These are phyloP conservation scores for Clarias gariepinus DNA, from an alignment of 2,113 vertebrate species.

Conservation along the genomic window DNA sequence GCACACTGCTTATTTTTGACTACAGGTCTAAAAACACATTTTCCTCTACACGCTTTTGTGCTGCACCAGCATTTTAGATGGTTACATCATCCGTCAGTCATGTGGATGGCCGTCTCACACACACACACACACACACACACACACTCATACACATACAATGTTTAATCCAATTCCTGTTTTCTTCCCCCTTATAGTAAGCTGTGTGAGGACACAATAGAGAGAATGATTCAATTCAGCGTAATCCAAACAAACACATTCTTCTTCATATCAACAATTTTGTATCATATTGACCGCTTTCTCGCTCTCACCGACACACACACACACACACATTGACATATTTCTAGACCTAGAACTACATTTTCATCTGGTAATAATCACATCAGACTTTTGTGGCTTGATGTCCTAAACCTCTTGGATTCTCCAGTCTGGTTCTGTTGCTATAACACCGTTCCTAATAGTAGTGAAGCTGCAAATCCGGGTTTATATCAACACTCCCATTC, in stretches of 20 bases:
- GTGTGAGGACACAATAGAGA: neutral
- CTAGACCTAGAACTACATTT: constrained; percentile 57
- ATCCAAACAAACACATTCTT: constrained; percentile 6
- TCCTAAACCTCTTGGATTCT: neutral
- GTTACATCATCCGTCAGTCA: constrained; percentile 5
- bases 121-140: neutral
- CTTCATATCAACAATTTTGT: neutral
- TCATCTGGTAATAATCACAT: neutral
- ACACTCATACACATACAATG: neutral
- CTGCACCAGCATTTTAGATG: neutral
- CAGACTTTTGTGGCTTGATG: neutral
- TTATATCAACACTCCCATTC: neutral
- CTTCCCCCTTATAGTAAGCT: constrained; percentile 7
- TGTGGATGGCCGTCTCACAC: neutral
- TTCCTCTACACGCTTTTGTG: neutral
- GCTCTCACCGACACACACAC: neutral
- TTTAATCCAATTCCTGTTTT: neutral
- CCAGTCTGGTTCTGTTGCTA: neutral
- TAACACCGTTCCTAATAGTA: neutral
- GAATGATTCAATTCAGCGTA: neutral
- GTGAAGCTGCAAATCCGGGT: neutral
- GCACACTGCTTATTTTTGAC: neutral
- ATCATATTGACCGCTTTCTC: neutral
- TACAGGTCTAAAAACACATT: neutral
- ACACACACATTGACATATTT: constrained; percentile 52